Base-by-base conservation (phyloP, 2,888 invertebrate species). In the Lepidochrysops patricia region DNA sequence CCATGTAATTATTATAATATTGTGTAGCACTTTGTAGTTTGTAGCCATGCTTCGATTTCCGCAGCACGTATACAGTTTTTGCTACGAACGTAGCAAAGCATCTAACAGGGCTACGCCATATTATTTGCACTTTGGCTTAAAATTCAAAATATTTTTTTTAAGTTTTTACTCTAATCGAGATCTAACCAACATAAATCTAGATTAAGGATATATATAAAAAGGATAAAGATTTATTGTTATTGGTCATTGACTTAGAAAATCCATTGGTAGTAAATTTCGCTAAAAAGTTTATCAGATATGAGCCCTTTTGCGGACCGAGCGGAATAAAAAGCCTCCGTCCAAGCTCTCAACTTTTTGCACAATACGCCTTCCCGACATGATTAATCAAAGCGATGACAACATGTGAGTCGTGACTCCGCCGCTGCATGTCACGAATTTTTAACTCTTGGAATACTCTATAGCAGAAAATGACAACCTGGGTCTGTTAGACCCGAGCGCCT, bases 281-380 rank as follows among this genome's bases (percentile, higher is more conserved):
- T 3, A 43, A 43, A 19, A 43, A 19, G 19, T 19, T 9, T 43
- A 43, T 43, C 19, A 19, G 9, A 43, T 37, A 43, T 43, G 12
- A 43, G 43, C 23, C 23, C 19, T 43, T 19, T n/a, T 29, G 6
- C 9, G 19, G 43, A 62, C 48, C 26, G 23, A 58, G 13, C 13
- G 13, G 19, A 15, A 48, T 15, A 48, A 57, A 48, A 43, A 27
- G n/a, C 48, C 43, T 43, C 4, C 54, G 54, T 54, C 54, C 32
- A 9, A 26, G 65, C 69, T 67, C 62, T 59, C 70, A 75, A 68
- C 70, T 69, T 80, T 81, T 82, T 80, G 77, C 78, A 77, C 77
- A 79, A 82, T 78, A 72, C 74, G 79, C 81, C 79, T 79, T 75
- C 76, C 74, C 80, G 79, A 78, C 66, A 62, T 80, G 78, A 83